Evolutionary conservation across 92 coral and sea anemone genomes (phyloP).

Genomic region (Palythoa heliodiscus): DNA sequence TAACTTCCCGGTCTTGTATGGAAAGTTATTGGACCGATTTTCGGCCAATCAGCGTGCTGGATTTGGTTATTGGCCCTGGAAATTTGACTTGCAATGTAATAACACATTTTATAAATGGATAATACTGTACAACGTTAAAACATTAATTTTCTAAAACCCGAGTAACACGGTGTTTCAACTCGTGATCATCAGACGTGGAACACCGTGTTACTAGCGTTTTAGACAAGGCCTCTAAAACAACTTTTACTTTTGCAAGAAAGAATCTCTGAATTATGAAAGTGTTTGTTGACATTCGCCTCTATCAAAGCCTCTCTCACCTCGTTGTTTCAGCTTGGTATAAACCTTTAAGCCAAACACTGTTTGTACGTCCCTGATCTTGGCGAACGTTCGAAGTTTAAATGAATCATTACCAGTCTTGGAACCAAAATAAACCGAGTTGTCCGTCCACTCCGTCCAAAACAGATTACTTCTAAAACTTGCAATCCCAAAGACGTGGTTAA

Average conservation of each 20-base stretch:
- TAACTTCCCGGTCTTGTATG: too few species aligned
- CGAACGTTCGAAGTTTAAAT: constrained; percentile 39
- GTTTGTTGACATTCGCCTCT: background rate
- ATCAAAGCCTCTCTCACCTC: constrained; percentile 52
- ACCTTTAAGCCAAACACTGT: constrained; percentile 65
- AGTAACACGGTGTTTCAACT: too few species aligned
- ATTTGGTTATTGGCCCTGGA: too few species aligned
- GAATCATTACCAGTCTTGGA: constrained; percentile 45
- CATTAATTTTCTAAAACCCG: too few species aligned
- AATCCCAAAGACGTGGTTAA: constrained; percentile 72
- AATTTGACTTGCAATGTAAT: too few species aligned
- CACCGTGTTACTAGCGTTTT: too few species aligned
- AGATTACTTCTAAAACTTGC: constrained; percentile 51
- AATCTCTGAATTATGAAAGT: too few species aligned
- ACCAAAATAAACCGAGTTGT: constrained; percentile 51
- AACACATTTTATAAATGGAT: too few species aligned
- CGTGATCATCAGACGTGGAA: too few species aligned
- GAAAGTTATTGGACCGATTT: too few species aligned
- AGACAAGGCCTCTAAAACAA: background rate
- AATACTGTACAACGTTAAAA: too few species aligned
- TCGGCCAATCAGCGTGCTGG: too few species aligned
- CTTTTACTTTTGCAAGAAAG: background rate
- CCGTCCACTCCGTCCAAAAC: constrained; percentile 88
- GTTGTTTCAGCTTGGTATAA: constrained; percentile 67
- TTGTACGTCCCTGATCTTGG: constrained; percentile 37